Evolutionary conservation across 1,140 invertebrate species (phyloP), one percentile per base, ranked within the genome.

Genomic region (Maconellicoccus hirsutus): DNA sequence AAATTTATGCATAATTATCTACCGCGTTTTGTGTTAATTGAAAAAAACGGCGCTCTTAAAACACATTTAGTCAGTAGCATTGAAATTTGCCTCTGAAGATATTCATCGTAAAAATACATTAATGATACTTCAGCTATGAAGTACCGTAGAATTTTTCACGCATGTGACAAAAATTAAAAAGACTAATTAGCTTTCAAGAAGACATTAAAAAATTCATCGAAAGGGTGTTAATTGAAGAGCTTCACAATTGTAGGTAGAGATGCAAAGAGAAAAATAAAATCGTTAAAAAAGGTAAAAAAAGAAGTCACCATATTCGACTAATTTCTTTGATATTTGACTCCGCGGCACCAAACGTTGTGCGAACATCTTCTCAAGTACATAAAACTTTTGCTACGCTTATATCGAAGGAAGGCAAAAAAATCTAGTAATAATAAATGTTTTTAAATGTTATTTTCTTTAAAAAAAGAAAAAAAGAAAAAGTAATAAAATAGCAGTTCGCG

Each of bases 111-210:
- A n/a, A n/a, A n/a, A n/a, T n/a, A n/a, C n/a, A n/a, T n/a, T n/a
- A n/a, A n/a, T n/a, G n/a, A n/a, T n/a, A n/a, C n/a, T n/a, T n/a
- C n/a, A n/a, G n/a, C n/a, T n/a, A n/a, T n/a, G n/a, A n/a, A n/a
- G n/a, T n/a, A n/a, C n/a, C n/a, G n/a, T n/a, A n/a, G n/a, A 14
- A 63, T 25, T 27, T 27, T 27, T 23, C 23, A 23, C 19, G 21
- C 19, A 19, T 25, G n/a, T 19, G 23, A 70, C 26, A 8, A 70
- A 70, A 27, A 70, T 70, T 70, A 25, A 29, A 70, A 70, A 22
- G 38, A 59, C n/a, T 27, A 69, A 69, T 19, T 27, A 69, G 33
- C 19, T 70, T 19, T 42, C 26, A 70, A 70, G 21, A 23, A n/a
- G 29, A 19, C 66, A 29, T 59, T 22, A 52, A 26, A 29, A 39